phyloP scores from a whole-genome alignment of 2,797 vertebrate species.

The Micromesistius poutassou region DNA sequence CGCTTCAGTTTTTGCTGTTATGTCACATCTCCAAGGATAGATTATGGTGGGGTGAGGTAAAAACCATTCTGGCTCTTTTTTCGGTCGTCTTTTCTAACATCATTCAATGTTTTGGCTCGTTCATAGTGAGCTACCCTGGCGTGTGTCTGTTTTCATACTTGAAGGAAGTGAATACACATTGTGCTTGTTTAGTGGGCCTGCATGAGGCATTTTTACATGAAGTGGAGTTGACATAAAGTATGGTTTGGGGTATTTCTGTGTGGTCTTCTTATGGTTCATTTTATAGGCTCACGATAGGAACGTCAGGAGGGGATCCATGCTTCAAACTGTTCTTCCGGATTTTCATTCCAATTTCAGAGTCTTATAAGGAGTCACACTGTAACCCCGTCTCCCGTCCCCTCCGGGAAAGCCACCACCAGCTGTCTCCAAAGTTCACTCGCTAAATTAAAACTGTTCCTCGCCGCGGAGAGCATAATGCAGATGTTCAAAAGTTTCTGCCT shows the following conservation, averaged over 20 bases:
- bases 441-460: slow-evolving; percentile 35
- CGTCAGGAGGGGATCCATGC: slow-evolving; percentile 37
- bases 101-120: slow-evolving; percentile 60
- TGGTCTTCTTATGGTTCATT: slow-evolving; percentile 28
- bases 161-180: slow-evolving; percentile 27
- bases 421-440: slow-evolving; percentile 34
- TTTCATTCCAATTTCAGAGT: slow-evolving; percentile 18
- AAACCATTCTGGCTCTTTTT: slow-evolving; percentile 47
- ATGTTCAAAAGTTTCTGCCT: slow-evolving; percentile 50
- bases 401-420: slow-evolving; percentile 30
- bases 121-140: slow-evolving; percentile 62
- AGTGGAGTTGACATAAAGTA: neutral
- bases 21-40: slow-evolving; percentile 60
- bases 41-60: slow-evolving; percentile 58
- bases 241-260: slow-evolving; percentile 31
- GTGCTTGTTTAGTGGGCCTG: slow-evolving; percentile 15
- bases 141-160: slow-evolving; percentile 55
- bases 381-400: slow-evolving; percentile 19
- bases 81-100: slow-evolving; percentile 44
- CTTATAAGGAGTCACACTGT: slow-evolving; percentile 21
- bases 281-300: slow-evolving; percentile 35
- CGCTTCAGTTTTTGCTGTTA: slow-evolving; percentile 56
- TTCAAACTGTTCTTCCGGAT: slow-evolving; percentile 14
- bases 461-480: slow-evolving; percentile 42
- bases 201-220: no score